Evolutionary conservation across 2,113 vertebrate genomes (phyloP), one percentile per base, ranked within the genome.

Genomic region (Arizona elegans): DNA sequence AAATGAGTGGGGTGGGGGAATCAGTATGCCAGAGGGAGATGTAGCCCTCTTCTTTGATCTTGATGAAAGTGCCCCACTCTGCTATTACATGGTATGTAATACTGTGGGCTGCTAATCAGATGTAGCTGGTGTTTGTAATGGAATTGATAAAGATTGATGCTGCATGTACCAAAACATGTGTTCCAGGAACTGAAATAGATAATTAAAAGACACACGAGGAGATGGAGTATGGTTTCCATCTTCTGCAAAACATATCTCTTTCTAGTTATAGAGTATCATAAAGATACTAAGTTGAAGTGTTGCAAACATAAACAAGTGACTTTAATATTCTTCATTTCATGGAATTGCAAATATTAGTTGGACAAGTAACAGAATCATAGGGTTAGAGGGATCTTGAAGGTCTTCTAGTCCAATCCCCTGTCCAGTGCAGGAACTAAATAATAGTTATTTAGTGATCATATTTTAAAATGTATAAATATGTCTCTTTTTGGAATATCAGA

Each of bases 401-500:
- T n/a, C 65, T 70, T 70, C 33, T 43, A 81, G 8, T 81, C n/a
- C 3, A 81, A 81, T 21, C 33, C 33, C 33, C 75, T 38, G 75
- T 38, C 75, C 33, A 43, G 3, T 43, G 75, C 33, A 43, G 33
- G 75, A 81, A 33, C 15, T 38, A 81, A 81, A 81, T 38, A 81
- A 38, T 55, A 92, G 23, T 92, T 93, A 90, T 87, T 91, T 90
- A 75, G 23, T 21, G 54, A 53, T 33, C n/a, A 23, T 86, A 54
- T 43, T 65, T 53, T 62, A 91, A 7, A 88, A 2, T 55, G 87
- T 92, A 52, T 54, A 92, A 53, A 91, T 87, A 47, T 90, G 87
- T 92, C 0, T 90, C 12, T 91, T 43, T 26, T 92, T 93, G 85
- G 93, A 91, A 91, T 92, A 92, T 93, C 38, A 88, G 43, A 29